Evolutionary conservation across 2,113 vertebrate genomes (phyloP), one percentile per base, ranked within the genome.

Genomic region (Colius striatus): DNA sequence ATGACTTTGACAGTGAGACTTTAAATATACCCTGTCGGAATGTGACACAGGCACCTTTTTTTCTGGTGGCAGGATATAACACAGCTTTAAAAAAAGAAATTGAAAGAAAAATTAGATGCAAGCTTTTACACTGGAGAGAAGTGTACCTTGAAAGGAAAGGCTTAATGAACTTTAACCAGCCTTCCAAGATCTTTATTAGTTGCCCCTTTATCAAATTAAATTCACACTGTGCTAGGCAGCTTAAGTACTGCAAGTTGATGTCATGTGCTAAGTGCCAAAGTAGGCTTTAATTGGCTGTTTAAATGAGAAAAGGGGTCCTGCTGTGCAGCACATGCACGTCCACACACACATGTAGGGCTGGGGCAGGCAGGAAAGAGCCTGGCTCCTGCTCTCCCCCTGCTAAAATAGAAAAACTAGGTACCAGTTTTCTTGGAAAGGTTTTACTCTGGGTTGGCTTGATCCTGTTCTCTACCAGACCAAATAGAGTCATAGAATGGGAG

Each of bases 121-220:
- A 91, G 90, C 26, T 93, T 97, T 96, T 92, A 81, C 73, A 73
- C 92, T 50, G 87, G 93, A 95, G 94, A 48, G 90, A 92, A 91
- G 83, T 65, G 92, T 95, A 97, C 96, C 96, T 98, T 97, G 96
- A 97, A 98, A 97, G 92, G 92, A 94, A 92, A 67, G 61, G 84
- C 95, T 97, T 98, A 98, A 98, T 97, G 95, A 98, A 98, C 97
- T 98, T 96, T 94, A 96, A 96, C 91, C 16, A 84, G 96, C 93
- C 96, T 97, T 97, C 97, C 96, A 90, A 93, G 94, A 96, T 94
- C 93, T 34, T 97, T 97, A 97, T 97, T 97, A 97, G 97, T 89
- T 95, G 93, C 94, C 97, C 96, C 96, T 96, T 98, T 97, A 97
- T 98, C 97, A 97, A 97, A 98, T 98, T 98, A 98, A 98, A 97